phyloP scores from a whole-genome alignment of 2,113 vertebrate genomes.

The Alectura lathami region DNA sequence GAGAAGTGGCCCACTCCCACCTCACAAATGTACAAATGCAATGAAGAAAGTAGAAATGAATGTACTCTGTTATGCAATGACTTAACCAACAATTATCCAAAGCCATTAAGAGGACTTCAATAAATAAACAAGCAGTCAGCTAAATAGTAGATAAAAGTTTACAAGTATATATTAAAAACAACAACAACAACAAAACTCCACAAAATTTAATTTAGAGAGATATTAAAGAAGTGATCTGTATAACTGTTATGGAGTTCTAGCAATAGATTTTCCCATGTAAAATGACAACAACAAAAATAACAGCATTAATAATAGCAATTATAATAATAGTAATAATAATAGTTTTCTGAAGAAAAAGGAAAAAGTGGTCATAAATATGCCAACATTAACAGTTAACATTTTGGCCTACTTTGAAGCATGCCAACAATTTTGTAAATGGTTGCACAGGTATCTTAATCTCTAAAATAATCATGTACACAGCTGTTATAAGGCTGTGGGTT shows the following conservation, averaged over 20 bases:
- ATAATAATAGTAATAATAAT: no score
- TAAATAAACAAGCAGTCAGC: conserved; percentile 47
- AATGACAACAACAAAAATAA: neutral
- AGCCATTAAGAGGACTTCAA: conserved; percentile 47
- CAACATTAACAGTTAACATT: neutral
- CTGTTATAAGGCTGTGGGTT: neutral
- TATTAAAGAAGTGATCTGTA: neutral
- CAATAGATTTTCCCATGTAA: conserved; percentile 33
- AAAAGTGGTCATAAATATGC: neutral
- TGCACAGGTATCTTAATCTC: neutral
- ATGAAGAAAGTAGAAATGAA: neutral
- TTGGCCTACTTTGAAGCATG: neutral
- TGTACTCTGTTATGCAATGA: neutral
- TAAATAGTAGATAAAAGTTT: conserved; percentile 27
- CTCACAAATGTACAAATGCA: neutral
- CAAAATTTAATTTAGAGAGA: neutral
- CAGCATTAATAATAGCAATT: neutral
- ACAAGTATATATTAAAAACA: neutral
- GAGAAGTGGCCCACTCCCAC: no score
- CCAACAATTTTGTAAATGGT: neutral
- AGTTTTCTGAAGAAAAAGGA: neutral
- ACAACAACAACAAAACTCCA: neutral
- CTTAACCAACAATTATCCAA: neutral
- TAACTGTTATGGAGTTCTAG: conserved; percentile 26
- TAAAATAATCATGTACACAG: neutral